Evolutionary conservation across 2,797 vertebrate genomes (phyloP).

Genomic region (Neoniphon sammara): DNA sequence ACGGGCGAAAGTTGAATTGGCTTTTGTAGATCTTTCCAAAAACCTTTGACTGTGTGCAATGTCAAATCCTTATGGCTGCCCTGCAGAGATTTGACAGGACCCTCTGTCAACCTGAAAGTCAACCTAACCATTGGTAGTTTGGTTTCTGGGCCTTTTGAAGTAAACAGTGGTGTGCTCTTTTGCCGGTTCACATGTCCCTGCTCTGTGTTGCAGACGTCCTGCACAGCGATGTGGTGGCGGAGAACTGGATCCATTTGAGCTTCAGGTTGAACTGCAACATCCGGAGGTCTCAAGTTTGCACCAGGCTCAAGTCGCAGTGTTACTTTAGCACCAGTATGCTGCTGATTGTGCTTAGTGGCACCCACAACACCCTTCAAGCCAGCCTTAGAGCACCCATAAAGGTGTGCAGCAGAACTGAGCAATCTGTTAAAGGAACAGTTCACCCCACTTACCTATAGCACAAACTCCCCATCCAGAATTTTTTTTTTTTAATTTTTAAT

Average conservation of each 20-base stretch:
- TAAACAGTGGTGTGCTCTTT: background rate
- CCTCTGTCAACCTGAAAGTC: slow-evolving; percentile 22
- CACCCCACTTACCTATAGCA: background rate
- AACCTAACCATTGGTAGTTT: slow-evolving; percentile 21
- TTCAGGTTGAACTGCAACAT: slow-evolving; percentile 47
- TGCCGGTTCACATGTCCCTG: slow-evolving; percentile 13
- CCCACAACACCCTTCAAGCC: slow-evolving; percentile 40
- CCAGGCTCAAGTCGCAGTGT: slow-evolving; percentile 39
- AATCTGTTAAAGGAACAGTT: slow-evolving; percentile 18
- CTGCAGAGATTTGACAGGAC: background rate
- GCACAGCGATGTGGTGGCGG: slow-evolving; percentile 43
- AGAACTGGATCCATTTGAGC: slow-evolving; percentile 42
- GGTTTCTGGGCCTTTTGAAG: slow-evolving; percentile 21
- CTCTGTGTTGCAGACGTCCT: background rate
- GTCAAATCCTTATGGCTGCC: slow-evolving; percentile 10
- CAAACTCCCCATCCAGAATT: too few species aligned
- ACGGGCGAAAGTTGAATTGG: slow-evolving; percentile 8
- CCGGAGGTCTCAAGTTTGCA: slow-evolving; percentile 35
- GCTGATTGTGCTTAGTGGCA: slow-evolving; percentile 34
- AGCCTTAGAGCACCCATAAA: slow-evolving; percentile 11
- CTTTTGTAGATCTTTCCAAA: slow-evolving; percentile 33
- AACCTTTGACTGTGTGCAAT: background rate
- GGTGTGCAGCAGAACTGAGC: slow-evolving; percentile 12
- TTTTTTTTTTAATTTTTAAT: too few species aligned
- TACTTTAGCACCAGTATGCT: slow-evolving; percentile 5